Evolutionary conservation across 2,888 invertebrate genomes (phyloP).

Genomic region (Cataglyphis livida): DNA sequence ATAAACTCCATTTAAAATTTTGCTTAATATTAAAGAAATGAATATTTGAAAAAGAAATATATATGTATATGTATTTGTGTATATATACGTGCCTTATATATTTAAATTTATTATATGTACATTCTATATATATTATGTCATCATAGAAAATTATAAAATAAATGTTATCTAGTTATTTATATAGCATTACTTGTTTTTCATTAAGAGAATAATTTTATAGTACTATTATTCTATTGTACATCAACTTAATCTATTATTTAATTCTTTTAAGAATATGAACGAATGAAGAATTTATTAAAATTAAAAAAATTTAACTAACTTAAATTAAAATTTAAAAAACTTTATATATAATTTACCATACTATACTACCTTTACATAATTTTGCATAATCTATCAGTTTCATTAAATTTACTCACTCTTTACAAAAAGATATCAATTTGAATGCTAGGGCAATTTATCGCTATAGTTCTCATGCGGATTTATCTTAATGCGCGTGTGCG

Average conservation of each 20-base stretch:
- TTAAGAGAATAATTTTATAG: neutral
- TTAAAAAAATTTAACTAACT: neutral
- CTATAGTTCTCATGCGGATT: constrained; percentile 14
- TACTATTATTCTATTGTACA: neutral
- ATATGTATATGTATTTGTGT: neutral
- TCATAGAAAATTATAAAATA: neutral
- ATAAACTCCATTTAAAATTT: neutral
- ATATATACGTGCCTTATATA: neutral
- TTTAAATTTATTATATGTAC: neutral
- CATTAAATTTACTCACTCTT: neutral
- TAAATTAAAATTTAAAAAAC: too few relatives aligned
- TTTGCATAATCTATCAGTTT: neutral
- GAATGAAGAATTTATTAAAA: neutral
- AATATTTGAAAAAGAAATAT: neutral
- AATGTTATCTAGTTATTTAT: neutral
- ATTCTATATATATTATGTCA: neutral
- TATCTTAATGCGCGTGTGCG: constrained; percentile 28
- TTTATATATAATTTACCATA: too few relatives aligned
- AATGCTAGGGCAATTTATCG: too few relatives aligned
- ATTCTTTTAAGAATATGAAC: too few relatives aligned
- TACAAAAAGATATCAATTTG: neutral
- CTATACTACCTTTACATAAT: neutral
- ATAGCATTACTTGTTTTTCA: neutral
- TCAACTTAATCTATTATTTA: neutral
- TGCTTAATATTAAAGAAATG: neutral